Evolutionary conservation across 1,140 invertebrate genomes (phyloP).

Genomic region (Temnothorax nylanderi): DNA sequence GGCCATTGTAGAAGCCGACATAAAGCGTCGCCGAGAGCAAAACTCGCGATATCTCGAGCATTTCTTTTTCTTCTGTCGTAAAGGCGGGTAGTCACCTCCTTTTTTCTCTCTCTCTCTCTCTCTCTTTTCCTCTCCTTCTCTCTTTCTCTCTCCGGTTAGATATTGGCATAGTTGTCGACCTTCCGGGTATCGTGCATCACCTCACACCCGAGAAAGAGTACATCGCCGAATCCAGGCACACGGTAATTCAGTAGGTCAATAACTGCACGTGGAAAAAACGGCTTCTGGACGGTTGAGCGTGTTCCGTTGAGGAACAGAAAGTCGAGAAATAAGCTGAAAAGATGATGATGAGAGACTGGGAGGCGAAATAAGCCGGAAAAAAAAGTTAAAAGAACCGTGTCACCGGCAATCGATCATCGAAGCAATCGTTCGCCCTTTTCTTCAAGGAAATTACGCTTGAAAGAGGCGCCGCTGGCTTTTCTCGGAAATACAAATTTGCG

Average conservation of each 20-base stretch:
- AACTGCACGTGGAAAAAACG: conserved; percentile 28
- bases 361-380: neutral
- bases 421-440: neutral
- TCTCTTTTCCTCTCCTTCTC: neutral
- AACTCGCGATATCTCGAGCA: conserved; percentile 36
- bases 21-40: conserved; percentile 7
- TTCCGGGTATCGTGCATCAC: conserved; percentile 35
- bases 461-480: neutral
- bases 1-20: conserved; percentile 34
- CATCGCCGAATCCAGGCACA: neutral
- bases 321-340: conserved; percentile 19
- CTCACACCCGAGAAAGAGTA: conserved; percentile 21
- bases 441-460: conserved; percentile 4
- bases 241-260: conserved; percentile 56
- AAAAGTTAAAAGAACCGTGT: conserved; percentile 12
- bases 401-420: conserved; percentile 33
- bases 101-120: neutral
- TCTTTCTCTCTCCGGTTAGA: conserved; percentile 16
- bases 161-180: conserved; percentile 72
- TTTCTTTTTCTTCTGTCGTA: neutral
- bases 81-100: neutral
- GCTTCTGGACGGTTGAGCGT: conserved; percentile 3
- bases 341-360: neutral
- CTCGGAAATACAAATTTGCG: conserved; percentile 18
- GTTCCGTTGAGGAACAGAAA: conserved; percentile 1